Conservation (phyloP, 1,140 invertebrate genomes). For the Spodoptera frugiperda region DNA sequence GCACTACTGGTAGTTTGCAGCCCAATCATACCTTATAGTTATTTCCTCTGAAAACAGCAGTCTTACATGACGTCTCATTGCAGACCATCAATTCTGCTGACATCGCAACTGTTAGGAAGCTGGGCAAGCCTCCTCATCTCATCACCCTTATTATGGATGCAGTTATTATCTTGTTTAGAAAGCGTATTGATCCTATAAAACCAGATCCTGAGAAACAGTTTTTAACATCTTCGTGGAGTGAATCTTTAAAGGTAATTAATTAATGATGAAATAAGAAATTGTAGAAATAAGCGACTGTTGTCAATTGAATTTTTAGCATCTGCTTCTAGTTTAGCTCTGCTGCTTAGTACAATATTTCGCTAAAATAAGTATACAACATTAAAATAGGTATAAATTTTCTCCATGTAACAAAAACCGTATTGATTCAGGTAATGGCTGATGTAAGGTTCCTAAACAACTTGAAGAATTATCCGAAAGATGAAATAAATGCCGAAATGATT, state of each 20-base stretch:
- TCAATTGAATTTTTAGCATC: no score
- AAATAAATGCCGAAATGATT: slow-evolving; percentile 95
- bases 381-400: no score
- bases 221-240: slow-evolving; percentile 91
- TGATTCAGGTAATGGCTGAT: slow-evolving; percentile 92
- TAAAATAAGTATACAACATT: no score
- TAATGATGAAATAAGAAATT: no score
- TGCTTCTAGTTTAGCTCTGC: no score
- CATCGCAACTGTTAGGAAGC: slow-evolving; percentile 94
- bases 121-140: slow-evolving; percentile 95
- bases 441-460: slow-evolving; percentile 92
- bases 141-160: slow-evolving; percentile 96
- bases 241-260: slow-evolving; percentile 93
- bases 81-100: slow-evolving; percentile 95
- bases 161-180: slow-evolving; percentile 92
- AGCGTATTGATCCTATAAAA: slow-evolving; percentile 90
- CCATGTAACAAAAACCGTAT: background rate
- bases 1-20: slow-evolving; percentile 88
- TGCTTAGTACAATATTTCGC: no score
- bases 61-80: slow-evolving; percentile 48
- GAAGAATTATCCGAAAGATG: slow-evolving; percentile 93
- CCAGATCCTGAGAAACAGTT: slow-evolving; percentile 91
- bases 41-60: background rate
- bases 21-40: background rate
- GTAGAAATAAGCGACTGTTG: no score